Percentiles rank a stretch among this genome's conserved stretches.
Evolutionary conservation across 2,113 vertebrate genomes (phyloP).

Genomic region (Accipiter cooperii): DNA sequence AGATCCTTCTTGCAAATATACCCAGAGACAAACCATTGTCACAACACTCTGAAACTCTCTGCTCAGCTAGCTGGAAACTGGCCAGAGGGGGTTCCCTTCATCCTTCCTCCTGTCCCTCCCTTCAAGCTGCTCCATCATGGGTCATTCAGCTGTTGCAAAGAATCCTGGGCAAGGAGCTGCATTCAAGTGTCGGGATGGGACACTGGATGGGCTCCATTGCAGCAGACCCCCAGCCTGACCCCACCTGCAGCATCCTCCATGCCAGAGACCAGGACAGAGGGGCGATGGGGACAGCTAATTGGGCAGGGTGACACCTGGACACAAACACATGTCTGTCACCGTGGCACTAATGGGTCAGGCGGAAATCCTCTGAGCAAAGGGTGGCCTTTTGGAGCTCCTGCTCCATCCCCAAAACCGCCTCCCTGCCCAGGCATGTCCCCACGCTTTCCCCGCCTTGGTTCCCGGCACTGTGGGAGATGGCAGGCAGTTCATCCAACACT

Average conservation of each 20-base stretch:
- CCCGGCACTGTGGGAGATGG: fast-evolving
- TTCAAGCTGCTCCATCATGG: not conserved
- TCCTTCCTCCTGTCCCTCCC: not conserved
- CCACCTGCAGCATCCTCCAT: not conserved
- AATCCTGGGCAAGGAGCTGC: not conserved
- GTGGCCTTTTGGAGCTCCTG: not conserved
- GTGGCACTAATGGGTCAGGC: not conserved
- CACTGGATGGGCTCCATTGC: not conserved
- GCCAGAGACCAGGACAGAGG: not conserved
- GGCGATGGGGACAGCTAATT: not conserved
- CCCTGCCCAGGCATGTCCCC: not conserved
- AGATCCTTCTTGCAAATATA: not conserved
- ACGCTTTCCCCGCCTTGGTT: not conserved
- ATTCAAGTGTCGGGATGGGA: not conserved
- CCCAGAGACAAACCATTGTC: not conserved
- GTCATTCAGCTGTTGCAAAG: not conserved
- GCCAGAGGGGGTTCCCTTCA: not conserved
- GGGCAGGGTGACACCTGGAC: not conserved
- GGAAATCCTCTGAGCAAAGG: not conserved
- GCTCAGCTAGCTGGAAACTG: not conserved
- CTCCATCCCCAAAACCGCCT: not conserved
- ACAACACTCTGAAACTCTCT: not conserved
- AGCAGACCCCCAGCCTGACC: not conserved
- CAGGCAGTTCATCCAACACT: not conserved
- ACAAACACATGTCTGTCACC: not conserved